Evolutionary conservation across 2,888 invertebrate species (phyloP), one percentile per base, ranked within the genome.

Genomic region (Cecidostiba fungosa): DNA sequence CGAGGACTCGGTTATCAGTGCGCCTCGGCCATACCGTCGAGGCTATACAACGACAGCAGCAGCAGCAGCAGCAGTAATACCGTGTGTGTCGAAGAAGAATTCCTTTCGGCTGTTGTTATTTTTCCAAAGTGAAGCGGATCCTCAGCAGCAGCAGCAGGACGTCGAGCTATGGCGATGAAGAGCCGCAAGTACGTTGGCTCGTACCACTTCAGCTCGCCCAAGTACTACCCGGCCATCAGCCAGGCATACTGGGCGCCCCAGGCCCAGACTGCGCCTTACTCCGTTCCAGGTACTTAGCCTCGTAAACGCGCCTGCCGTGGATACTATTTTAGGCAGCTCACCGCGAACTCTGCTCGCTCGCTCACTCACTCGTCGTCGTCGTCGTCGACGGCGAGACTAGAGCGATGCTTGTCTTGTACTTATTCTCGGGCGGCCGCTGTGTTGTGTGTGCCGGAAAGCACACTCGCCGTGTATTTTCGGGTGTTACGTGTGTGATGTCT

Each of bases 161-260:
- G n/a, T 29, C 26, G 26, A 77, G 89, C 84, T 77, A 93, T 93
- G 93, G 93, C 93, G 88, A 93, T 93, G 93, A 93, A 93, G 88
- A 93, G 92, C 88, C 90, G 92, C 88, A 93, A 93, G 89, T 91
- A 91, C 89, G 89, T 89, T 74, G 93, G 92, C 73, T 90, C 91
- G 79, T 90, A 88, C 87, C 90, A 92, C 86, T 89, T 90, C 85
- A 89, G 89, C 87, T 89, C 91, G 47, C 90, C 90, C 86, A 88
- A 90, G 87, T 92, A 92, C 89, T 97, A 97, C 94, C 97, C 97
- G 93, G 95, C 97, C 91, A 97, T 97, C 95, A 96, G 96, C 94
- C 96, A 97, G 93, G 96, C 97, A 93, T 97, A 97, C 94, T 97
- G 97, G 97, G 96, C 97, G 92, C 97, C 97, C 89, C 96, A 97